Conservation (phyloP, 2,888 invertebrate genomes). For the Dimorphilus gyrociliatus region DNA sequence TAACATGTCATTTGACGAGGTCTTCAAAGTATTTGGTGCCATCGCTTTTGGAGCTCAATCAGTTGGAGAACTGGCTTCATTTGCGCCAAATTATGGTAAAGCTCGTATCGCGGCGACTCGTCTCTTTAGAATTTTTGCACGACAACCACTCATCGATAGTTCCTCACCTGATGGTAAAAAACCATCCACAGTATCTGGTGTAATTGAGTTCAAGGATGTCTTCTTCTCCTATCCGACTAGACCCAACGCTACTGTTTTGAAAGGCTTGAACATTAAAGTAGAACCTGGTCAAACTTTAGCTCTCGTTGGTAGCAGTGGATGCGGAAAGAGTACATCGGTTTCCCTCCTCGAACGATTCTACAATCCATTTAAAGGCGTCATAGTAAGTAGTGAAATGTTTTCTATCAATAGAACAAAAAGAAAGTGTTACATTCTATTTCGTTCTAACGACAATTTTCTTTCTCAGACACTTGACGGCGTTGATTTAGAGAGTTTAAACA, state of each 20-base stretch:
- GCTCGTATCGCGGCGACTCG: constrained; percentile 23
- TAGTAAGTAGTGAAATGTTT: too few species aligned
- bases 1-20: constrained; percentile 28
- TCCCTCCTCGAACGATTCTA: constrained; percentile 33
- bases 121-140: constrained; percentile 24
- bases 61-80: constrained; percentile 22
- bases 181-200: constrained; percentile 11
- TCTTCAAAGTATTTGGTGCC: constrained; percentile 23
- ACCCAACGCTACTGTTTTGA: constrained; percentile 22
- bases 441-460: too few species aligned
- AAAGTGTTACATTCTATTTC: too few species aligned
- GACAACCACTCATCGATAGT: constrained; percentile 20
- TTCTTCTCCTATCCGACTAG: constrained; percentile 24
- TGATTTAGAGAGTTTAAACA: constrained; percentile 50
- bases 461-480: constrained; percentile 27
- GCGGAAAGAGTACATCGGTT: constrained; percentile 30
- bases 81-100: constrained; percentile 28
- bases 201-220: constrained; percentile 7
- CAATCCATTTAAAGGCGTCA: constrained; percentile 18
- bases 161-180: constrained; percentile 15
- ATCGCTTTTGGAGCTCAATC: too few species aligned
- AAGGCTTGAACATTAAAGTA: constrained; percentile 27
- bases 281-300: constrained; percentile 32
- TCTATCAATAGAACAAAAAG: too few species aligned
- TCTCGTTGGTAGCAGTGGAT: constrained; percentile 31